Base-by-base conservation (phyloP, 2,888 invertebrate genomes). In the Holacanthella duospinosa region DNA sequence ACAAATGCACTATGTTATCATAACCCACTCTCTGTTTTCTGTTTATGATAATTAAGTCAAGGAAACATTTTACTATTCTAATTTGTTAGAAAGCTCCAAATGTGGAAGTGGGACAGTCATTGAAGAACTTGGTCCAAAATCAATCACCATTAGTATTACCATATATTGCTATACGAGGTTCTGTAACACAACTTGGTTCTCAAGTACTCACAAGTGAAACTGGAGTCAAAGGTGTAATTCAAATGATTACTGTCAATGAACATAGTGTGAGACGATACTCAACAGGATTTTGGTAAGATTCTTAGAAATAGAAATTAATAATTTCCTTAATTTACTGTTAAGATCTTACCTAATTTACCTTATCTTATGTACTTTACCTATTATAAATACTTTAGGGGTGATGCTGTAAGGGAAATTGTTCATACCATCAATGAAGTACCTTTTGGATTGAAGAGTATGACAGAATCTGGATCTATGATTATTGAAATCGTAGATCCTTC, bases 401-500 rank as follows among this genome's bases (percentile, higher is more conserved):
- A 72, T 43, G 64, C 61, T 25, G 71, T 72, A 0, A 54, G 66
- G 21, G 62, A 64, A 9, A 63, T 72, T 16, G 68, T 67, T 16
- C 64, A 71, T 29, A 62, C 71, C 25, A 64, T 67, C 1, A 72
- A 71, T 36, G 64, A 66, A n/a, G 71, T 72, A 3, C 69, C 69
- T 2, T 72, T 72, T 63, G 68, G 63, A 1, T 56, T 72, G n/a
- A 65, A 57, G 44, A 64, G 58, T 53, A 28, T 68, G 1, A 43
- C 58, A 16, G 66, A 59, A 9, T 57, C 26, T 1, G 61, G 59
- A 16, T 59, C 24, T 27, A 43, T 64, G 19, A 24, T 65, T 24
- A 63, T 71, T 55, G 68, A 71, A 64, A 66, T 72, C 19, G 66
- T 68, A 16, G 68, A 66, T 61, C 72, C 72, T 24, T 68, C 70